Base-by-base conservation (phyloP, 2,797 vertebrate genomes). In the Cossypha caffra region DNA sequence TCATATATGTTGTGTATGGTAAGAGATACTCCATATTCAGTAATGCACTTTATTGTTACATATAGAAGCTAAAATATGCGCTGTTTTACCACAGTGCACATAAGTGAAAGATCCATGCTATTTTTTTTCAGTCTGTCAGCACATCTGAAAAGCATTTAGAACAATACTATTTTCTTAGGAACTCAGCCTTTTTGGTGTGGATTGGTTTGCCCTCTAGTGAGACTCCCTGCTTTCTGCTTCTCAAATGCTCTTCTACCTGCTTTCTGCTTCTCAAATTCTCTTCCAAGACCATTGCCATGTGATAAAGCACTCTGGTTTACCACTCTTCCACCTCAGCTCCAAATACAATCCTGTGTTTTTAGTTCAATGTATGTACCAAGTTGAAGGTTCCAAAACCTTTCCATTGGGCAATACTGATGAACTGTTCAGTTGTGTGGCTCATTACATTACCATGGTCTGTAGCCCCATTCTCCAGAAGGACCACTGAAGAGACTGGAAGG, bases 151-250 rank as follows among this genome's bases (percentile, higher is more conserved):
- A 76, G 43, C 35, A 57, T 79, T 73, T 71, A 77, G 21, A 40
- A 52, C 15, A 45, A 59, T 7, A 26, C 26, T 81, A 23, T 33
- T 87, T 62, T 52, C 43, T 90, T 64, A 68, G 1, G 0, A 85
- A 26, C 8, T 18, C 3, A 9, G 29, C 18, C 50, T 77, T 78
- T 42, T 40, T 58, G 51, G 38, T 62, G 62, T 33, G 79, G 82
- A 80, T 68, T 77, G 64, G 80, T 50, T 91, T 88, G 68, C 72
- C 16, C n/a, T 89, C 68, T 72, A 71, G 33, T 91, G 68, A 82
- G 58, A 42, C 50, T 72, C 9, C 14, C 31, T 54, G n/a, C n/a
- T 63, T 88, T 86, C 79, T 88, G 28, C 45, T 88, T 61, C 77
- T 88, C 76, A 69, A 52, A 1, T 21, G 33, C 25, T 57, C 54